A percentile compares a stretch with the other conserved stretches of the same genome.
These are phyloP conservation scores for Diorhabda sublineata DNA, from an alignment of 1,140 invertebrate species.

Conservation along the genomic window DNA sequence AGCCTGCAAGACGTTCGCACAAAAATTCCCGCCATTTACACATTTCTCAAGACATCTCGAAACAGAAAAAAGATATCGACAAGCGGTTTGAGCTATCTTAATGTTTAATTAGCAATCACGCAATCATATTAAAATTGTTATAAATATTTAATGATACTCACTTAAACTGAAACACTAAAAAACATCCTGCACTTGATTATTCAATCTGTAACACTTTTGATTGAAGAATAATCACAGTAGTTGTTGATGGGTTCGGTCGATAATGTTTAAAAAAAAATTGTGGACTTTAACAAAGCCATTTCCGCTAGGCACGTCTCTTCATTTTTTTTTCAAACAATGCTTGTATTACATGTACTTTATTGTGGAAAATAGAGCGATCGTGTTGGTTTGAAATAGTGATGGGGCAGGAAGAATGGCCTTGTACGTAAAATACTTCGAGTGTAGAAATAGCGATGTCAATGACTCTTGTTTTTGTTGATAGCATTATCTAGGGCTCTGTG, in stretches of 20 bases:
- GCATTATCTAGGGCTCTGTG: background rate
- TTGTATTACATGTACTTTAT: background rate
- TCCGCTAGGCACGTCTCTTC: conserved; percentile 8
- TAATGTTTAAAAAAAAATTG: background rate
- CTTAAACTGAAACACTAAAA: too few species aligned
- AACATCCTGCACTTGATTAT: too few species aligned
- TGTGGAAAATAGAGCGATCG: conserved; percentile 8
- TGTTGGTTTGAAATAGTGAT: background rate
- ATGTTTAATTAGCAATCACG: too few species aligned
- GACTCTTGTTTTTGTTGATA: background rate
- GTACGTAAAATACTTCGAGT: background rate
- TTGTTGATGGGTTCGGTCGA: background rate
- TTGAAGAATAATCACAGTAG: too few species aligned
- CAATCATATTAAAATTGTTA: too few species aligned
- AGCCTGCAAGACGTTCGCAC: too few species aligned
- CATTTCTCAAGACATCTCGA: too few species aligned
- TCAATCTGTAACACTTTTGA: too few species aligned
- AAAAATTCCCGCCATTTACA: too few species aligned
- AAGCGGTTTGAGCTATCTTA: too few species aligned
- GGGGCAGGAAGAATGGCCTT: conserved; percentile 16
- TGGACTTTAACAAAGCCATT: conserved; percentile 11
- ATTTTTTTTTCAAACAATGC: conserved; percentile 7
- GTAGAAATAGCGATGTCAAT: background rate
- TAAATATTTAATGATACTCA: too few species aligned
- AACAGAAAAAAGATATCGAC: too few species aligned